Base-by-base conservation (phyloP, 2,888 invertebrate genomes). In the Scaptomyza reducta region DNA sequence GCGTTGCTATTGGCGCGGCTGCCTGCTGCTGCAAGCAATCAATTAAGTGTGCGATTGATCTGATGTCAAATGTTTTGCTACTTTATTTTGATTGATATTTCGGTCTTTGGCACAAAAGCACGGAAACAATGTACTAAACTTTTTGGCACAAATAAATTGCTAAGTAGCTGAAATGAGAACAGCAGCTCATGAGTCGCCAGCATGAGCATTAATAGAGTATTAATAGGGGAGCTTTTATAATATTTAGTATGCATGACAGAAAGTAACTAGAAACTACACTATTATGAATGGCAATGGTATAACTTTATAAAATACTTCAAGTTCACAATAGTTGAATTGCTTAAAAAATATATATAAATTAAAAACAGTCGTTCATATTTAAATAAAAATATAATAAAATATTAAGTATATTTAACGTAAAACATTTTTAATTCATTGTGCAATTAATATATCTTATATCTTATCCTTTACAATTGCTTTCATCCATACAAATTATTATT, bases 31-130 rank as follows among this genome's bases (percentile, higher is more conserved):
- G 63, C 60, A 64, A 68, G 78, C 79, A 78, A 87, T 82, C 82
- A 87, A 87, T 82, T 82, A 68, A 66, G 45, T 54, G 42, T 33
- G 44, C 65, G 44, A 73, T 65, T 58, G 78, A 70, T 63, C 33
- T 58, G 50, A 46, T 82, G 84, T 68, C 84, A 77, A 87, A 64
- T 69, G 56, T 64, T 70, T 70, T 68, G 54, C 68, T 42, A 64
- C 69, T 66, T 44, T 54, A 59, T 68, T 71, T 81, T 82, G 85
- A 82, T 82, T 81, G 82, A 82, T 81, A 56, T 27, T 47, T 57
- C n/a, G n/a, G n/a, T n/a, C 33, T 47, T 38, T 33, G 29, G 40
- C 13, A 35, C 25, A 55, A 35, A 47, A 51, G 57, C 51, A n/a
- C 14, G 46, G 14, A 3, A 33, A 49, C 13, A 33, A 16, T 27